Evolutionary conservation across 2,888 invertebrate genomes (phyloP).

Genomic region (Andrena dorsata): DNA sequence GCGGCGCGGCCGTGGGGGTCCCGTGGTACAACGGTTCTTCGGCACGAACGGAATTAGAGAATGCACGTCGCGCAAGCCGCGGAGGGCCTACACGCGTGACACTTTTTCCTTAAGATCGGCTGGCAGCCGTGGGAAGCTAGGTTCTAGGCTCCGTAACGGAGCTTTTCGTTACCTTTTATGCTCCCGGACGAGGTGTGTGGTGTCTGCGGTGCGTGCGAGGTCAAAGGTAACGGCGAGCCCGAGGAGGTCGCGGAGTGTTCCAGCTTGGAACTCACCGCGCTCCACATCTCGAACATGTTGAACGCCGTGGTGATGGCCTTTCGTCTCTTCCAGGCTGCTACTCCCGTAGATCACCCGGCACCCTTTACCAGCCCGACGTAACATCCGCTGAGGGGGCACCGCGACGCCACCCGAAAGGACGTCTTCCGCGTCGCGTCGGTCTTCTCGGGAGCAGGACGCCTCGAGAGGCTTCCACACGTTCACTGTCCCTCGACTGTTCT

Average conservation of each 20-base stretch:
- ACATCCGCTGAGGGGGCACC: conserved; percentile 67
- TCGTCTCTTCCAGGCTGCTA: conserved; percentile 68
- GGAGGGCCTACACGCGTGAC: conserved; percentile 26
- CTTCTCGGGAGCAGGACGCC: not conserved
- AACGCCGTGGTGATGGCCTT: conserved; percentile 83
- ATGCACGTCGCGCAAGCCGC: conserved; percentile 36
- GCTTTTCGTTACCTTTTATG: conserved; percentile 90
- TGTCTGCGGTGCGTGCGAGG: conserved; percentile 88
- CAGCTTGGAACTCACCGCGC: conserved; percentile 91
- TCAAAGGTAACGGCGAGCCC: conserved; percentile 83
- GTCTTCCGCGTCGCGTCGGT: conserved; percentile 20
- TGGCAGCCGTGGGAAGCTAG: conserved; percentile 49
- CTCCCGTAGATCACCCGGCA: conserved; percentile 67
- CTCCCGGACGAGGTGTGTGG: conserved; percentile 93
- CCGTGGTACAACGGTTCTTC: conserved; percentile 52
- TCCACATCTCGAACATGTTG: conserved; percentile 94
- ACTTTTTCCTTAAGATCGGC: conserved; percentile 36
- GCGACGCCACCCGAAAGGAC: conserved; percentile 50
- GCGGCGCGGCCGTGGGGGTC: conserved; percentile 37
- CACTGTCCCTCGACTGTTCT: conserved; percentile 2
- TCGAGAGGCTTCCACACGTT: conserved; percentile 5
- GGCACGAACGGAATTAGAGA: conserved; percentile 61
- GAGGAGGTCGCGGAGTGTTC: conserved; percentile 86
- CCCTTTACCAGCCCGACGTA: conserved; percentile 62
- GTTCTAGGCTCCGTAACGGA: conserved; percentile 40